Evolutionary conservation across 1,140 invertebrate species (phyloP).

Genomic region (Caligus rogercresseyi): DNA sequence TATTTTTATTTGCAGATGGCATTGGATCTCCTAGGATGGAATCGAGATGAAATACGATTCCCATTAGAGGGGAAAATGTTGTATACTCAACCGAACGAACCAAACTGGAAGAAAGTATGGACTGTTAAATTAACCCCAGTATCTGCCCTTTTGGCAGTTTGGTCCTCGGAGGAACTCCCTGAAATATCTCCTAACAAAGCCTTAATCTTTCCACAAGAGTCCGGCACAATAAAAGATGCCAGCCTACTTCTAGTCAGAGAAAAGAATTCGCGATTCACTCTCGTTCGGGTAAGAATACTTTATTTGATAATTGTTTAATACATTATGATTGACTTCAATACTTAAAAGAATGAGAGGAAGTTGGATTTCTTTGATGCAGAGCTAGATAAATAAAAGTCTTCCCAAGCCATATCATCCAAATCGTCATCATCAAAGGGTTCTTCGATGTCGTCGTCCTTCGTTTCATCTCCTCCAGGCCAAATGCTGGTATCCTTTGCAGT

Average conservation of each 20-base stretch:
- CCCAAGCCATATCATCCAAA: neutral
- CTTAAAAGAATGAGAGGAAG: neutral
- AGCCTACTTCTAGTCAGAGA: constrained; percentile 17
- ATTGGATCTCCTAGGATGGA: constrained; percentile 7
- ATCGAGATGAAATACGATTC: constrained; percentile 3
- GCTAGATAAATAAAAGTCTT: neutral
- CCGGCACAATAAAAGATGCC: constrained; percentile 14
- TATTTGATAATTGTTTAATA: neutral
- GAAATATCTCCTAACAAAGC: constrained; percentile 7
- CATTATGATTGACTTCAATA: neutral
- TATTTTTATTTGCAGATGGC: constrained; percentile 10
- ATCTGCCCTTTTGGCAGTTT: constrained; percentile 2
- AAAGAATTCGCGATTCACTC: constrained; percentile 8
- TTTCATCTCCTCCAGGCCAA: constrained; percentile 8
- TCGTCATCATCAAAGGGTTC: neutral
- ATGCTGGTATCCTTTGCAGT: neutral
- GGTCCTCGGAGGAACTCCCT: constrained; percentile 7
- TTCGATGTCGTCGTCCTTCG: neutral
- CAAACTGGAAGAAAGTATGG: constrained; percentile 12
- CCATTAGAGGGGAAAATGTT: constrained; percentile 4
- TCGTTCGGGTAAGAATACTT: constrained; percentile 13
- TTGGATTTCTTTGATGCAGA: neutral
- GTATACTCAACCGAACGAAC: constrained; percentile 4
- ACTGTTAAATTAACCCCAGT: constrained; percentile 7
- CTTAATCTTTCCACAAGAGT: constrained; percentile 6